phyloP scores from a whole-genome alignment of 1,140 invertebrate genomes.

The Ceratina australensis region DNA sequence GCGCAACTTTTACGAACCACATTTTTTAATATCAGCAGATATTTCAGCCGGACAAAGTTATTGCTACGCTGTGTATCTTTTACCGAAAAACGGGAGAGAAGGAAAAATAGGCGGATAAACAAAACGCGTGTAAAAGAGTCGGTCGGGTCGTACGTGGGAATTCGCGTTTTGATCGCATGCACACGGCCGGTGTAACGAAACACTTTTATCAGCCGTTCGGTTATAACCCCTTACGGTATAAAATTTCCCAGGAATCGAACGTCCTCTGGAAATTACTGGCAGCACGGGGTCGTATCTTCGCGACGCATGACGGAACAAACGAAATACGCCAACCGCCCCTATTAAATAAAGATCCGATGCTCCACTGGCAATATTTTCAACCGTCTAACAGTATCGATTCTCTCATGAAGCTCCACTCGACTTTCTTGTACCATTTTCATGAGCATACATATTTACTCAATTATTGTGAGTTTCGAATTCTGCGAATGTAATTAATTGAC shows the following conservation, averaged over 20 bases:
- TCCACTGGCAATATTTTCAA: neutral
- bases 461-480: no score
- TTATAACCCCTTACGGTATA: neutral
- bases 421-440: no score
- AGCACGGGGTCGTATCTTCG: neutral
- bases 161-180: constrained; percentile 19
- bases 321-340: constrained; percentile 5
- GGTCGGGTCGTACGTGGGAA: neutral
- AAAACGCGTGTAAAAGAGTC: neutral
- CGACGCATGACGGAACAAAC: neutral
- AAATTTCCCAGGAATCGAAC: constrained; percentile 20
- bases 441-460: no score
- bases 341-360: constrained; percentile 9
- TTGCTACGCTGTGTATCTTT: neutral
- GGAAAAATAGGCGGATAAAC: no score
- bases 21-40: constrained; percentile 28
- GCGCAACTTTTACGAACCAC: constrained; percentile 17
- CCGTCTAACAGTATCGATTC: neutral
- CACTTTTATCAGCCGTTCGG: constrained; percentile 16
- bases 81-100: neutral
- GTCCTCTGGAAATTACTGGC: constrained; percentile 4
- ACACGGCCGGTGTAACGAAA: neutral
- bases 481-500: no score
- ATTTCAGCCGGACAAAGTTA: constrained; percentile 17
- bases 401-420: no score